Conservation (phyloP, 2,797 vertebrate genomes). For the Neoniphon sammara region DNA sequence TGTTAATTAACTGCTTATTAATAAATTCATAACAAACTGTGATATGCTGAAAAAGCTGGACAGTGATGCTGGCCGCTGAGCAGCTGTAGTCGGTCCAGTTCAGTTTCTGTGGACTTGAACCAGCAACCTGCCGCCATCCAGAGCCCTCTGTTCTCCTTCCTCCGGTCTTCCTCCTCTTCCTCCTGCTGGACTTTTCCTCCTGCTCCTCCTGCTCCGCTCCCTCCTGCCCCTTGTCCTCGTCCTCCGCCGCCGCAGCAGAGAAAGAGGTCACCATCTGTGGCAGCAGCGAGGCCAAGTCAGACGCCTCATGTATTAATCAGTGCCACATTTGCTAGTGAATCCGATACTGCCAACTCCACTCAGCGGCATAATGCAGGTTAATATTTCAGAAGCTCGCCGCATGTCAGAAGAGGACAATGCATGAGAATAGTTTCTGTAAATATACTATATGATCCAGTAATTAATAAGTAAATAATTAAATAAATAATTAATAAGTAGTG, state of each 20-base stretch:
- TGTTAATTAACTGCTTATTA: too few relatives aligned
- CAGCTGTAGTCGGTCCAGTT: too few relatives aligned
- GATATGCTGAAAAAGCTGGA: too few relatives aligned
- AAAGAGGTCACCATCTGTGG: constrained; percentile 80
- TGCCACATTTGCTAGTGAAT: constrained; percentile 53
- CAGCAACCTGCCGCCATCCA: too few relatives aligned
- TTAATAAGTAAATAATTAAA: too few relatives aligned
- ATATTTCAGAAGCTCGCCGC: constrained; percentile 66
- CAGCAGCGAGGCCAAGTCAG: constrained; percentile 65
- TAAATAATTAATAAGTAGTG: too few relatives aligned
- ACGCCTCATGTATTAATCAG: constrained; percentile 72
- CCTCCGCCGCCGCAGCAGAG: constrained; percentile 23
- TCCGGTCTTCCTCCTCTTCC: constrained; percentile 6
- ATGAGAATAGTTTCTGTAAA: too few relatives aligned
- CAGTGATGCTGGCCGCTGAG: too few relatives aligned
- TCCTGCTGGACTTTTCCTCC: neutral
- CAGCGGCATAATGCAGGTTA: constrained; percentile 62
- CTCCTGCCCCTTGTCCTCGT: constrained; percentile 1
- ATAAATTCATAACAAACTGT: too few relatives aligned
- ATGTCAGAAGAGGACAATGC: constrained; percentile 37
- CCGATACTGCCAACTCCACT: constrained; percentile 46
- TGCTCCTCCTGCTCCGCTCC: neutral
- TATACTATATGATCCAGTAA: too few relatives aligned
- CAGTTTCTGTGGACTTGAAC: too few relatives aligned
- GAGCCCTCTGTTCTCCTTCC: constrained; percentile 3